A percentile compares a stretch with the other conserved stretches of the same genome.
phyloP scores from a whole-genome alignment of 2,113 vertebrate species.

The Piprites chloris region DNA sequence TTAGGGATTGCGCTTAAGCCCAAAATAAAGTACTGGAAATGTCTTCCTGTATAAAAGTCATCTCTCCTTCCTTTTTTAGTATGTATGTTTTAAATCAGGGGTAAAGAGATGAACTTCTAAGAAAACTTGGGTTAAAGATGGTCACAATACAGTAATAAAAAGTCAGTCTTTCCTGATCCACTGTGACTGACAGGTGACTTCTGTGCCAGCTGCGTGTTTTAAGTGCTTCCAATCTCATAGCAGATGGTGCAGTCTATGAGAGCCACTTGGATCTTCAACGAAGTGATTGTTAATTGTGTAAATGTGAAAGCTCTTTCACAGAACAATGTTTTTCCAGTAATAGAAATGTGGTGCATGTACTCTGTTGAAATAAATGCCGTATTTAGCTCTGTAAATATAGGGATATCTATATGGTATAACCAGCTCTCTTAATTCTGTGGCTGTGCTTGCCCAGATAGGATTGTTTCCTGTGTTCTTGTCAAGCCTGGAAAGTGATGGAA shows the following conservation, averaged over 20 bases:
- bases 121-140: background rate
- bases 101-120: background rate
- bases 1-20: background rate
- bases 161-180: background rate
- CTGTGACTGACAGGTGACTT: background rate
- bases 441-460: background rate
- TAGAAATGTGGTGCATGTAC: background rate
- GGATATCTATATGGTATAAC: fast-evolving
- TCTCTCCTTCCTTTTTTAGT: background rate
- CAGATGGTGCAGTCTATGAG: background rate
- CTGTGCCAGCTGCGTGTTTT: background rate
- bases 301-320: background rate
- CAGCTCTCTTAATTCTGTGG: background rate
- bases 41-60: background rate
- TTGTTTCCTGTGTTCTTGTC: background rate
- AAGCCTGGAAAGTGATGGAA: background rate
- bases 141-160: background rate
- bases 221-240: background rate
- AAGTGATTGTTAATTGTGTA: background rate
- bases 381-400: background rate
- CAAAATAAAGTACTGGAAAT: background rate
- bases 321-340: background rate
- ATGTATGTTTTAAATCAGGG: background rate
- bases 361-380: background rate
- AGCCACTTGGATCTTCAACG: background rate